Percentiles rank a stretch among this genome's conserved stretches.
Evolutionary conservation across 2,888 invertebrate genomes (phyloP).

Genomic region (Lathronympha strigana): DNA sequence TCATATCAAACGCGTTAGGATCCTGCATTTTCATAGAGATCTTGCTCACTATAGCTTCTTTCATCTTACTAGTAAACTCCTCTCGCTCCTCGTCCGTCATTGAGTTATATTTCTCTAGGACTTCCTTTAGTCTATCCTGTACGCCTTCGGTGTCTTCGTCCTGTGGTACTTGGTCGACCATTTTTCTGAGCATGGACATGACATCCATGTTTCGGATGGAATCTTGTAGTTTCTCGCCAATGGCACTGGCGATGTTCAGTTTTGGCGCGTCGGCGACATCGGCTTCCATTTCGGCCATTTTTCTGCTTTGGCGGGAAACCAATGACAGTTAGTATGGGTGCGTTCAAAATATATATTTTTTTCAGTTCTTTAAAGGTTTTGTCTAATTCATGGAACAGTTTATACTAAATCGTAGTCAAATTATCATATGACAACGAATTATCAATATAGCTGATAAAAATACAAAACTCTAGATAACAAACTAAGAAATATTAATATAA

Average conservation of each 20-base stretch:
- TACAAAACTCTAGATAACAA: too few relatives aligned
- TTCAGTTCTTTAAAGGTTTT: not conserved
- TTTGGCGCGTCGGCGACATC: slow-evolving; percentile 44
- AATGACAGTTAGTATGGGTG: slow-evolving; percentile 14
- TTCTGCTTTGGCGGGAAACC: slow-evolving; percentile 47
- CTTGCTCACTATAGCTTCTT: slow-evolving; percentile 63
- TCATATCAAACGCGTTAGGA: slow-evolving; percentile 55
- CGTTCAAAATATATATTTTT: not conserved
- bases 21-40: slow-evolving; percentile 61
- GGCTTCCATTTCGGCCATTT: slow-evolving; percentile 57
- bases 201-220: slow-evolving; percentile 70
- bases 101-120: slow-evolving; percentile 59
- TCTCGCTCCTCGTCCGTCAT: slow-evolving; percentile 65
- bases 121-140: slow-evolving; percentile 60
- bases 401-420: too few relatives aligned
- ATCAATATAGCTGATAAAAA: too few relatives aligned
- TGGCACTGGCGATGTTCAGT: slow-evolving; percentile 58
- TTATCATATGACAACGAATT: too few relatives aligned
- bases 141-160: slow-evolving; percentile 66
- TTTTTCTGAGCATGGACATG: slow-evolving; percentile 63
- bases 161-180: slow-evolving; percentile 60
- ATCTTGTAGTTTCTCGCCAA: slow-evolving; percentile 65
- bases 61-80: slow-evolving; percentile 65
- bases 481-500: too few relatives aligned
- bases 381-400: too few relatives aligned